Conservation (phyloP, 1,140 invertebrate species). For the Pseudomyrmex pallidus region DNA sequence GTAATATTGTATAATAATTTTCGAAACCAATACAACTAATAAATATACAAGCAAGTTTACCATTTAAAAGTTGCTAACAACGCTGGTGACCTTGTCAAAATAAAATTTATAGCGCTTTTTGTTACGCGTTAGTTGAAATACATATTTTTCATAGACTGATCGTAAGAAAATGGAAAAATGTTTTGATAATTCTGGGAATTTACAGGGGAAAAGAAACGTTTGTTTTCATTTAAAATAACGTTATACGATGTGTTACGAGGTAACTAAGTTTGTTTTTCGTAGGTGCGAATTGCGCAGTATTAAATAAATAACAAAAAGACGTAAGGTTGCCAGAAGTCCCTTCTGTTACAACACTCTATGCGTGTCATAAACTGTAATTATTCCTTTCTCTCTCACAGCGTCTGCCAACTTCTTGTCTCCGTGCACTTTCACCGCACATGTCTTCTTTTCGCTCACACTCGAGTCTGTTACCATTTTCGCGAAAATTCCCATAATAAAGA, state of each 20-base stretch:
- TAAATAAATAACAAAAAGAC: conserved; percentile 21
- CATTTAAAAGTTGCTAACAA: not conserved
- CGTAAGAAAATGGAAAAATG: not conserved
- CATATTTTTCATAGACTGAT: too few relatives aligned
- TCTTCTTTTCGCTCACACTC: conserved; percentile 27
- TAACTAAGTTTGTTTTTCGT: not conserved
- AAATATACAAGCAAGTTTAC: not conserved
- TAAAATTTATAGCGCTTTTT: too few relatives aligned
- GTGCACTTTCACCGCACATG: conserved; percentile 68
- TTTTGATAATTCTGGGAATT: not conserved
- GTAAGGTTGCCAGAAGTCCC: conserved; percentile 25
- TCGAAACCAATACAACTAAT: conserved; percentile 4
- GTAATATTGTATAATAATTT: conserved; percentile 1
- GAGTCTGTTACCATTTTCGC: conserved; percentile 28
- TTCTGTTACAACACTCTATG: conserved; percentile 61
- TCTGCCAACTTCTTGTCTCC: conserved; percentile 49
- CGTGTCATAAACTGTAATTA: conserved; percentile 72
- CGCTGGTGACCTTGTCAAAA: too few relatives aligned
- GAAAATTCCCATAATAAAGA: conserved; percentile 6
- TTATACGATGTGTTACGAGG: too few relatives aligned
- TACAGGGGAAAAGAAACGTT: not conserved
- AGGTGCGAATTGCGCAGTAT: not conserved
- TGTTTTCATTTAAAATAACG: too few relatives aligned
- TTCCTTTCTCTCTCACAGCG: conserved; percentile 72
- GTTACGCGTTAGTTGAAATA: too few relatives aligned